Base-by-base conservation (phyloP, 2,888 invertebrate species). In the Caradrina clavipalpis region DNA sequence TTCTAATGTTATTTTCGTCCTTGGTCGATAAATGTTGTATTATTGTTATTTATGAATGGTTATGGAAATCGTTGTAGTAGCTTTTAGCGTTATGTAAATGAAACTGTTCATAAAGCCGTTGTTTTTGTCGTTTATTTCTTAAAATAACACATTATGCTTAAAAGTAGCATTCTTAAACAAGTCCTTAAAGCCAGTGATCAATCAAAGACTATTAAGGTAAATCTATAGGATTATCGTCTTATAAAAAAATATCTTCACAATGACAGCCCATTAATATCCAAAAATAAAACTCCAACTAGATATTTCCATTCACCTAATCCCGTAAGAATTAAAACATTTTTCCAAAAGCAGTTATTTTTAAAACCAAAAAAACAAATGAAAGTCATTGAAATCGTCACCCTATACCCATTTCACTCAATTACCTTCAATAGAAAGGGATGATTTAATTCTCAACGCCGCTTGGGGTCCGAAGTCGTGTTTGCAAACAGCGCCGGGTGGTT, bases 401-500 rank as follows among this genome's bases (percentile, higher is more conserved):
- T 55, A 59, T 50, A 8, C 15, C 73, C 21, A 71, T 68, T 69
- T 26, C 59, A 70, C 42, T 69, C 69, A 76, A 71, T 76, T 74
- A 86, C 45, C 17, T 60, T 1, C 64, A 68, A 62, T 73, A 69
- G 70, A 67, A 71, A 68, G 74, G 81, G 75, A 73, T 83, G 84
- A 84, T 85, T 78, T 83, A 86, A 88, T 89, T 89, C 76, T 71
- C 57, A 53, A 76, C 85, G 78, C 86, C 82, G 86, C 86, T 88
- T 85, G 87, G 85, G 86, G 78, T 77, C 73, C 62, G 13, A 39
- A 58, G 86, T 85, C 81, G 80, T 91, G 90, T 94, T 94, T 91
- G 92, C 89, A 91, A 92, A 93, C 90, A 90, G 66, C 77, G 69
- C 82, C 92, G 93, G 95, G 95, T 89, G 92, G 93, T 84, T 93